Evolutionary conservation across 2,888 invertebrate species (phyloP).

Genomic region (Ectemnius continuus): DNA sequence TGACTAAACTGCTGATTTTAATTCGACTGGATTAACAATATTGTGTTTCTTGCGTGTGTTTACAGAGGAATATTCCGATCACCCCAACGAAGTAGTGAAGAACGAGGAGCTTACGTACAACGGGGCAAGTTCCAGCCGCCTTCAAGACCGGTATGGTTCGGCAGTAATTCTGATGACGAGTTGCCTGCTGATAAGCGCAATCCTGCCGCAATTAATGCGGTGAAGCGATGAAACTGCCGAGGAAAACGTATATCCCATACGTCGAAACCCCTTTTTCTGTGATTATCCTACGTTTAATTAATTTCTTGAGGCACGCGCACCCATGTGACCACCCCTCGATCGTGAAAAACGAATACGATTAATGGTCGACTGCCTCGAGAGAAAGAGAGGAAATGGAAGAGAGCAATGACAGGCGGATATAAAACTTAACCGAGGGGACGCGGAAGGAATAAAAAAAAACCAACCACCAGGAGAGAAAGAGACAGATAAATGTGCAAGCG

Average conservation of each 20-base stretch:
- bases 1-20: slow-evolving; percentile 59
- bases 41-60: slow-evolving; percentile 55
- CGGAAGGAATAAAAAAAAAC: slow-evolving; percentile 21
- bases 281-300: slow-evolving; percentile 78
- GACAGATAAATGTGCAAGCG: slow-evolving; percentile 15
- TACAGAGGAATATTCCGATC: slow-evolving; percentile 91
- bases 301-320: slow-evolving; percentile 68
- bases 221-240: slow-evolving; percentile 70
- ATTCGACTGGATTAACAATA: slow-evolving; percentile 41
- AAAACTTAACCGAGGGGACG: slow-evolving; percentile 13
- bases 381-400: slow-evolving; percentile 51
- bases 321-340: slow-evolving; percentile 55
- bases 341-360: slow-evolving; percentile 57
- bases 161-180: slow-evolving; percentile 67
- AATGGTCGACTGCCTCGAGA: slow-evolving; percentile 61
- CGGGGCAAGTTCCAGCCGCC: slow-evolving; percentile 73
- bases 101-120: slow-evolving; percentile 93
- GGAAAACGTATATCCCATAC: slow-evolving; percentile 65
- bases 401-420: slow-evolving; percentile 27
- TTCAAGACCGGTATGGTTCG: slow-evolving; percentile 52
- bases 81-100: slow-evolving; percentile 95
- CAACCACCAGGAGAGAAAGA: slow-evolving; percentile 25
- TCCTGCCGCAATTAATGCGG: slow-evolving; percentile 73
- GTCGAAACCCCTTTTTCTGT: slow-evolving; percentile 76
- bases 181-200: slow-evolving; percentile 67